These are phyloP conservation scores for Poecilia picta DNA, from an alignment of 2,797 vertebrate genomes.

Conservation along the genomic window DNA sequence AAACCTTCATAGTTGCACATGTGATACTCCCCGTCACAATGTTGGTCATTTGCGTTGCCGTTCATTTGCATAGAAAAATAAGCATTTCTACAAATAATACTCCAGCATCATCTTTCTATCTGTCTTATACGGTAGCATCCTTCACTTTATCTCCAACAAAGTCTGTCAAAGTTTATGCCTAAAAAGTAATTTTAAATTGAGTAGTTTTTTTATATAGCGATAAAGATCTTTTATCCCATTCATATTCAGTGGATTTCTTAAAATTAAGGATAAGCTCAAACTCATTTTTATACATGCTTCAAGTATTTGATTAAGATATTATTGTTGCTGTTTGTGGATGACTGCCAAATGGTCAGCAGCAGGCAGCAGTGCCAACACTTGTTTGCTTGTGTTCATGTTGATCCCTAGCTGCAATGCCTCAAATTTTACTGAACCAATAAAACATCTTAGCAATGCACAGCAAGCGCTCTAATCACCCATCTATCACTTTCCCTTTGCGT, in stretches of 20 bases:
- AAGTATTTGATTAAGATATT: neutral
- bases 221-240: neutral
- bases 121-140: neutral
- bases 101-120: neutral
- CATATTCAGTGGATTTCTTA: neutral
- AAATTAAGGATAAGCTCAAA: neutral
- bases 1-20: neutral
- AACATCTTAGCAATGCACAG: slow-evolving; percentile 34
- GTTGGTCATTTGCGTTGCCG: neutral
- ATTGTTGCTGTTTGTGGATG: neutral
- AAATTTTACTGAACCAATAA: slow-evolving; percentile 24
- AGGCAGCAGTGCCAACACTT: slow-evolving; percentile 27
- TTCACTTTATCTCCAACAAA: neutral
- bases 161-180: neutral
- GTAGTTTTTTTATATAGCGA: neutral
- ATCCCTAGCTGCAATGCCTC: slow-evolving; percentile 37
- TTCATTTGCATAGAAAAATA: neutral
- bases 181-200: neutral
- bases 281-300: neutral
- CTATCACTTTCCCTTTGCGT: slow-evolving; percentile 13
- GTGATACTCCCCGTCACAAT: neutral
- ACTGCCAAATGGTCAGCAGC: slow-evolving; percentile 19
- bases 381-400: slow-evolving; percentile 25
- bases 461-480: slow-evolving; percentile 56
- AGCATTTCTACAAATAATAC: neutral